Evolutionary conservation across 2,113 vertebrate species (phyloP).

Genomic region (Columba livia): DNA sequence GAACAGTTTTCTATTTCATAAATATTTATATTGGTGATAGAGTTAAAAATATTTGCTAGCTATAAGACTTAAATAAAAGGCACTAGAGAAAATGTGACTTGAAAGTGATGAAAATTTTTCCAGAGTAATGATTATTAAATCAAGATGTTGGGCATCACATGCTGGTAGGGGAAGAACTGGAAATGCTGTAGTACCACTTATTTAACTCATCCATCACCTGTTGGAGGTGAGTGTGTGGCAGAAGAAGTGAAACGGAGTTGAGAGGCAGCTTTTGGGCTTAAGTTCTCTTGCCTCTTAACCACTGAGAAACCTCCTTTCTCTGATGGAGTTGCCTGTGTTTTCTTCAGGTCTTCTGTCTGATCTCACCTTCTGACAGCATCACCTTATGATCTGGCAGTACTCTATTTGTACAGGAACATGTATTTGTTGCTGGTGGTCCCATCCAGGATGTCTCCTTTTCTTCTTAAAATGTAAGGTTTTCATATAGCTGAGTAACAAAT

Average conservation of each 20-base stretch:
- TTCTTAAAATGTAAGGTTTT: background rate
- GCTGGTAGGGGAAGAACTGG: background rate
- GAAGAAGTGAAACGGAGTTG: background rate
- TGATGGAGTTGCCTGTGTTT: accelerated
- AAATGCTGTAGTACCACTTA: background rate
- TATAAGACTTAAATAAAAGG: background rate
- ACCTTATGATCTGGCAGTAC: accelerated
- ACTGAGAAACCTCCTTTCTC: accelerated
- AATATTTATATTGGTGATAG: background rate
- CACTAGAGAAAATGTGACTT: background rate
- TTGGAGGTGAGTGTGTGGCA: background rate
- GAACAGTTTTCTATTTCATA: background rate
- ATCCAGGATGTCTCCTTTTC: background rate
- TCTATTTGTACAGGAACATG: background rate
- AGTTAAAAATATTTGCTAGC: background rate
- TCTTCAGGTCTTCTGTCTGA: background rate
- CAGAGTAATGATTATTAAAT: background rate
- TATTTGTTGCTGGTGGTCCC: background rate
- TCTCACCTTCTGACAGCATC: background rate
- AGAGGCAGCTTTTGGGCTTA: background rate
- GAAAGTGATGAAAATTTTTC: background rate
- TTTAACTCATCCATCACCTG: background rate
- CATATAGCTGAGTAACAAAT: background rate
- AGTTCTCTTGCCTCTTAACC: background rate
- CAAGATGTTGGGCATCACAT: background rate